Evolutionary conservation across 2,888 invertebrate genomes (phyloP).

Genomic region (Lamellibrachia columna): DNA sequence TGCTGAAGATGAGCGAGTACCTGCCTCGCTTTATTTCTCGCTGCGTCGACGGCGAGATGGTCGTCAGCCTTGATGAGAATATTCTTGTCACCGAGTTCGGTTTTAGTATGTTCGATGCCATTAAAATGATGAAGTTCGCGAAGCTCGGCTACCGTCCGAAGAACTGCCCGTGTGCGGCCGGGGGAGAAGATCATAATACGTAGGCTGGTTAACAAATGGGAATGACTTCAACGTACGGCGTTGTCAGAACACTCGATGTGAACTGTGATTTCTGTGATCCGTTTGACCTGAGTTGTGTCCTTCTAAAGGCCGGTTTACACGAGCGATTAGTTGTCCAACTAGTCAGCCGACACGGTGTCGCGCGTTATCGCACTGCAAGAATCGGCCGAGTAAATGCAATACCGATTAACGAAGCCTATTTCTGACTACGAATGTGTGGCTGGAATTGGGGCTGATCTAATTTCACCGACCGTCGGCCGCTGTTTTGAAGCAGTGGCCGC

Average conservation of each 20-base stretch:
- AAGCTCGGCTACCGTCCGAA: constrained; percentile 4
- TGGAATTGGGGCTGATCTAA: too few species aligned
- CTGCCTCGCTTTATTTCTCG: background rate
- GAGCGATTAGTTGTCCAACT: too few species aligned
- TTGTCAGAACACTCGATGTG: background rate
- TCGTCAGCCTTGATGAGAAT: background rate
- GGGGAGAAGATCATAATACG: background rate
- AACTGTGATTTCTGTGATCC: constrained; percentile 16
- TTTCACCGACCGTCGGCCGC: too few species aligned
- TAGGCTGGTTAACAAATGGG: background rate
- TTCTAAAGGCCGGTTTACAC: background rate
- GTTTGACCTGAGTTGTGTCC: background rate
- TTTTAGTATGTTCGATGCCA: background rate
- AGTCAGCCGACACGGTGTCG: too few species aligned
- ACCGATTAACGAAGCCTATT: too few species aligned
- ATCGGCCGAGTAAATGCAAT: too few species aligned
- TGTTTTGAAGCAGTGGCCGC: too few species aligned
- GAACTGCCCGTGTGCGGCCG: background rate
- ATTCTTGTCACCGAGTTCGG: background rate
- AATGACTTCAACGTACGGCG: background rate
- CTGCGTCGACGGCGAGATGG: background rate
- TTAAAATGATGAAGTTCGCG: constrained; percentile 4
- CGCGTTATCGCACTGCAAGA: too few species aligned
- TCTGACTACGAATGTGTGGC: too few species aligned
- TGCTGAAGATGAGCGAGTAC: constrained; percentile 6